A percentile compares a stretch with the other conserved stretches of the same genome.
These are phyloP conservation scores for Etheostoma perlongum DNA, from an alignment of 2,797 vertebrate genomes.

Conservation along the genomic window DNA sequence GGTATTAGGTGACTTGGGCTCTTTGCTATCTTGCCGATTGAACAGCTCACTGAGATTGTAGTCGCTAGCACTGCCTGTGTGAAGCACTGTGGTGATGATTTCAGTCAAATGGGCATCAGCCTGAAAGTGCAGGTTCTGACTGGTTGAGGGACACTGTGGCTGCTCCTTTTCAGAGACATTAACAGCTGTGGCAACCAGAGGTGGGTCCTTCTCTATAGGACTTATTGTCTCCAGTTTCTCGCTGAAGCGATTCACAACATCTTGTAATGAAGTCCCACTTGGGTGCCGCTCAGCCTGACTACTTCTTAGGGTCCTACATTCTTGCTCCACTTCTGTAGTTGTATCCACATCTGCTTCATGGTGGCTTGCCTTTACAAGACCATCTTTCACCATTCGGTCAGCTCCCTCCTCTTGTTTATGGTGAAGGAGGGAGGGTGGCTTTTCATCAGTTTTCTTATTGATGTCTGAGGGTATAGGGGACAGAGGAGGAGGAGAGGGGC, in stretches of 20 bases:
- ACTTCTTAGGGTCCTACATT: constrained; percentile 61
- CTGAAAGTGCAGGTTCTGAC: constrained; percentile 81
- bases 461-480: constrained; percentile 89
- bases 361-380: constrained; percentile 29
- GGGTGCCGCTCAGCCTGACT: constrained; percentile 74
- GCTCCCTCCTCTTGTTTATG: constrained; percentile 82
- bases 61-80: constrained; percentile 88
- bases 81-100: constrained; percentile 92
- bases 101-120: constrained; percentile 88
- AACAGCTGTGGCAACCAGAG: constrained; percentile 74
- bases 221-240: constrained; percentile 92
- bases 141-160: constrained; percentile 79
- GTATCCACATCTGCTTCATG: constrained; percentile 47
- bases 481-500: constrained; percentile 91
- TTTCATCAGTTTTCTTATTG: constrained; percentile 83
- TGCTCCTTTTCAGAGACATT: constrained; percentile 80
- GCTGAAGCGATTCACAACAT: constrained; percentile 91
- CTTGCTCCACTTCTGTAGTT: constrained; percentile 61
- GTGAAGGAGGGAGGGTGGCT: constrained; percentile 88
- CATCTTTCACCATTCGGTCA: constrained; percentile 46
- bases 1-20: constrained; percentile 91
- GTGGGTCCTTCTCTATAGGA: constrained; percentile 84
- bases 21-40: constrained; percentile 87
- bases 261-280: constrained; percentile 86
- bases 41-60: constrained; percentile 93